These are phyloP conservation scores for Natator depressus DNA, from an alignment of 2,113 vertebrate species.

Conservation along the genomic window DNA sequence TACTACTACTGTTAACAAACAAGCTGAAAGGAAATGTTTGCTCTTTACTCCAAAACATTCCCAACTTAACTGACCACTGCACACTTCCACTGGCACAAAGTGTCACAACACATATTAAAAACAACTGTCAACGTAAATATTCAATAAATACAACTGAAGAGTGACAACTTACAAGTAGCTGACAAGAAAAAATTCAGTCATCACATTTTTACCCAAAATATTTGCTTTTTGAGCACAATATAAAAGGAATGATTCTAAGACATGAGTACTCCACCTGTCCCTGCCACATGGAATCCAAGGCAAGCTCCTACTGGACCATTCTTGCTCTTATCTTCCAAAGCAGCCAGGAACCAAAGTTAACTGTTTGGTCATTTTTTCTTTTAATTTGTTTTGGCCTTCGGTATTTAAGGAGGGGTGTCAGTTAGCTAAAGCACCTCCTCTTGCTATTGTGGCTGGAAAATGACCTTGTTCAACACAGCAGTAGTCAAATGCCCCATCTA, in stretches of 20 bases:
- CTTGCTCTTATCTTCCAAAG: neutral
- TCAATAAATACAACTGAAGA: neutral
- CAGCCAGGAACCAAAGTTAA: neutral
- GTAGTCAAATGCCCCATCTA: slow-evolving; percentile 32
- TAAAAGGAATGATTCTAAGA: neutral
- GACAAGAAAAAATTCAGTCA: neutral
- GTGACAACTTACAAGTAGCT: neutral
- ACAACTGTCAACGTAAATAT: neutral
- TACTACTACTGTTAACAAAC: neutral
- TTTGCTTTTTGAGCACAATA: neutral
- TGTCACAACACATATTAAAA: accelerated
- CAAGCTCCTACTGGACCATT: neutral
- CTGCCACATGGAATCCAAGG: neutral
- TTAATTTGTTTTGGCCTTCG: neutral
- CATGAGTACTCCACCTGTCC: slow-evolving; percentile 28
- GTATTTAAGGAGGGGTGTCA: neutral
- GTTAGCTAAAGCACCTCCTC: slow-evolving; percentile 49
- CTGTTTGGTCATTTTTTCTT: neutral
- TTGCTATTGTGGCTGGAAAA: neutral
- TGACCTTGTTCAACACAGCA: slow-evolving; percentile 46
- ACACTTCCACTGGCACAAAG: neutral
- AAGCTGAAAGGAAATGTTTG: neutral
- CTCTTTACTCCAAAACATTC: neutral
- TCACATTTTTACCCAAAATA: neutral
- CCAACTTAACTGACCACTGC: neutral